These are phyloP conservation scores for Mesoligia furuncula DNA, from an alignment of 2,888 invertebrate species.

Conservation along the genomic window DNA sequence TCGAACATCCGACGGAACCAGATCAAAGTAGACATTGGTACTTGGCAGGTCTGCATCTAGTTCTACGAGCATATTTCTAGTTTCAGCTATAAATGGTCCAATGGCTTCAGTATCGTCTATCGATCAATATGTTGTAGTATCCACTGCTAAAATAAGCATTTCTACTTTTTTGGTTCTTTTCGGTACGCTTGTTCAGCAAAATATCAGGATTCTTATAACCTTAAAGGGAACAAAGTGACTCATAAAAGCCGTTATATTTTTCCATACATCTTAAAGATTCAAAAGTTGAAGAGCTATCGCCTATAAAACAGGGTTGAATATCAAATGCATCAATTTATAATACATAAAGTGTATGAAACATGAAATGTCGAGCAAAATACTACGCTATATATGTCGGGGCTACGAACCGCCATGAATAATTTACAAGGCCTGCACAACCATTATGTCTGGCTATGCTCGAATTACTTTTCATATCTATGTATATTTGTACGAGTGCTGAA, in stretches of 20 bases:
- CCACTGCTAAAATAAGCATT: neutral
- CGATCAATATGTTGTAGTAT: neutral
- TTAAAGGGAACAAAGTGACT: neutral
- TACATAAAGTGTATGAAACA: slow-evolving; percentile 56
- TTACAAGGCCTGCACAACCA: slow-evolving; percentile 53
- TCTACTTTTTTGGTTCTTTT: neutral
- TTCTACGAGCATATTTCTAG: neutral
- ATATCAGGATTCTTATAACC: neutral
- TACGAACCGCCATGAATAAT: slow-evolving; percentile 58
- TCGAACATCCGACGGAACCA: neutral
- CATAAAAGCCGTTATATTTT: neutral
- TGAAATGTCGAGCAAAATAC: slow-evolving; percentile 53
- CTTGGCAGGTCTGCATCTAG: neutral
- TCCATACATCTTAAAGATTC: slow-evolving; percentile 16
- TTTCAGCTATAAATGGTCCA: neutral
- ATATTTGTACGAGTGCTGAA: slow-evolving; percentile 22
- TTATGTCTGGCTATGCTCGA: slow-evolving; percentile 49
- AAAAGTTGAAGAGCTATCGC: slow-evolving; percentile 36
- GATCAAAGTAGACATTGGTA: neutral
- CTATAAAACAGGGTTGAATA: slow-evolving; percentile 51
- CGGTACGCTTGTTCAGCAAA: neutral
- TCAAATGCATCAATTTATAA: slow-evolving; percentile 59
- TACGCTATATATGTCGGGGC: slow-evolving; percentile 35
- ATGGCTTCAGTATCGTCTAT: neutral
- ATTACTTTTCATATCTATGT: slow-evolving; percentile 49